Evolutionary conservation across 2,797 vertebrate genomes (phyloP).

Genomic region (Spinibarbus caldwelli): DNA sequence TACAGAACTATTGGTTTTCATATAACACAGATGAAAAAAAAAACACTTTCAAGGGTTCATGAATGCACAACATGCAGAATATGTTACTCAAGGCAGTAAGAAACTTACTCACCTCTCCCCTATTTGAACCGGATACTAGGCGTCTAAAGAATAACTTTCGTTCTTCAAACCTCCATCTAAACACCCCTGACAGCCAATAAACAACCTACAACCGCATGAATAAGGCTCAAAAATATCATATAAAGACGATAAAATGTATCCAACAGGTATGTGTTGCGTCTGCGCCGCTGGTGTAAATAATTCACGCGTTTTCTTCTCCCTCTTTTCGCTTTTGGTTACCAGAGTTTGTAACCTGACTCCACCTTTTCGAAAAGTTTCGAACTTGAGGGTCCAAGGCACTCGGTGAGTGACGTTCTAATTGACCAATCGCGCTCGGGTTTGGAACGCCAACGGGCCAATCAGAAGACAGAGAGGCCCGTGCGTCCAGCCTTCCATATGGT

Average conservation of each 20-base stretch:
- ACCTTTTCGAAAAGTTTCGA: slow-evolving; percentile 80
- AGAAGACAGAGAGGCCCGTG: background rate
- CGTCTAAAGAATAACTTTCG: slow-evolving; percentile 51
- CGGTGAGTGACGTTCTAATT: slow-evolving; percentile 69
- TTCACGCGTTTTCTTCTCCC: slow-evolving; percentile 75
- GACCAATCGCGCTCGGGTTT: slow-evolving; percentile 69
- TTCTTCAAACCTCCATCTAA: slow-evolving; percentile 72
- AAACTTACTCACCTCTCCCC: slow-evolving; percentile 70
- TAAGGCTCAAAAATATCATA: background rate
- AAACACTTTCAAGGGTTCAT: background rate
- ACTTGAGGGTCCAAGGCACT: slow-evolving; percentile 69
- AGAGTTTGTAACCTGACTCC: slow-evolving; percentile 78
- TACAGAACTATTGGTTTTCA: background rate
- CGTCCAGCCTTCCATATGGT: slow-evolving; percentile 62
- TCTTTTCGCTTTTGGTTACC: slow-evolving; percentile 75
- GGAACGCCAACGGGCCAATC: slow-evolving; percentile 65
- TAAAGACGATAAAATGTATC: background rate
- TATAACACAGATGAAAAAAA: background rate
- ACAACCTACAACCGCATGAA: background rate
- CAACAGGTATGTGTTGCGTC: slow-evolving; percentile 50
- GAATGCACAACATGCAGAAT: slow-evolving; percentile 15
- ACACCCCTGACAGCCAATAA: slow-evolving; percentile 28
- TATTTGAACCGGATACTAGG: slow-evolving; percentile 61
- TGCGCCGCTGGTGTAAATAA: slow-evolving; percentile 76
- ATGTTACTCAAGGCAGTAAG: background rate